Percentiles rank a stretch among this genome's conserved stretches.
These are phyloP conservation scores for Aphelenchoides besseyi DNA, from an alignment of 1,140 invertebrate genomes.

Conservation along the genomic window DNA sequence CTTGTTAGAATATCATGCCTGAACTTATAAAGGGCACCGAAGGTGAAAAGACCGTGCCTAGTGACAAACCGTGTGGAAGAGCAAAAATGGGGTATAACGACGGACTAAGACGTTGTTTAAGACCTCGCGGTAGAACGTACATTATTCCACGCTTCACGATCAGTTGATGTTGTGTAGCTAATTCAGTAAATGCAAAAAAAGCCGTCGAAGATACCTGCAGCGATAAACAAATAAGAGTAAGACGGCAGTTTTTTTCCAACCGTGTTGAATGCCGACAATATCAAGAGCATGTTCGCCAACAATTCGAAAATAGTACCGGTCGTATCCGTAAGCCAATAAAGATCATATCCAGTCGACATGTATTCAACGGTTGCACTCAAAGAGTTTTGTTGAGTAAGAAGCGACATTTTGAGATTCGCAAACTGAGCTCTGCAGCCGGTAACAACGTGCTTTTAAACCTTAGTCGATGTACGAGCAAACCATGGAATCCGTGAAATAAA, in stretches of 20 bases:
- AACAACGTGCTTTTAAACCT: not conserved
- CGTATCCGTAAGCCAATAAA: not conserved
- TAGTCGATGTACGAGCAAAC: not conserved
- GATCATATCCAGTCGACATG: not conserved
- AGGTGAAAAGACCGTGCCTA: not conserved
- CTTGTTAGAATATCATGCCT: not conserved
- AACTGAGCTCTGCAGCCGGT: not conserved
- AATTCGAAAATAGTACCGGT: not conserved
- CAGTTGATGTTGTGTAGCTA: slow-evolving; percentile 4
- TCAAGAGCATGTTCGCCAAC: not conserved
- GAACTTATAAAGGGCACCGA: not conserved
- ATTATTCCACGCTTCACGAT: not conserved
- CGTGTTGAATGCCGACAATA: not conserved
- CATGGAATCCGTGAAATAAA: not conserved
- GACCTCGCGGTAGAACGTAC: not conserved
- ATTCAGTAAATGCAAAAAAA: not conserved
- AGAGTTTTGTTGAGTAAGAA: not conserved
- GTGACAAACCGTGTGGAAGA: slow-evolving; percentile 4
- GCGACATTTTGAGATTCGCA: too few relatives aligned
- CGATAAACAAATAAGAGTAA: not conserved
- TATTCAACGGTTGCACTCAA: not conserved
- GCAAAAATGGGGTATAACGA: not conserved
- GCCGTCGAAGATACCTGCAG: not conserved
- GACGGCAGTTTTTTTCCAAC: not conserved
- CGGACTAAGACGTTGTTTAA: not conserved